phyloP scores from a whole-genome alignment of 2,797 vertebrate genomes.

The Hylomyscus alleni region DNA sequence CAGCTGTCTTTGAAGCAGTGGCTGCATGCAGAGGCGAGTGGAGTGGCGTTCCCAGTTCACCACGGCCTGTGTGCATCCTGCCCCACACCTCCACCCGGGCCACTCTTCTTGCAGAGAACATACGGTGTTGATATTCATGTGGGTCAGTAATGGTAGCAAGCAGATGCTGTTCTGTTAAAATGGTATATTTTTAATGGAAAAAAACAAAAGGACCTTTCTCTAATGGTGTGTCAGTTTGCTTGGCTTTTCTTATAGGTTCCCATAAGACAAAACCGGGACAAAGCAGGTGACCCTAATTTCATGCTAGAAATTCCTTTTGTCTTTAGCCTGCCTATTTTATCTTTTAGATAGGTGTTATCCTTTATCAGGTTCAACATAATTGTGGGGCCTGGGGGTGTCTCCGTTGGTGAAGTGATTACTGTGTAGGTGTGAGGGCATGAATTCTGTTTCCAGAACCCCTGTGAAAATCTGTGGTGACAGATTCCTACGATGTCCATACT shows the following conservation, averaged over 20 bases:
- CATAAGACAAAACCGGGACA: rapidly evolving
- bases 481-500: background rate
- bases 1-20: background rate
- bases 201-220: background rate
- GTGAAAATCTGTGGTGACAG: background rate
- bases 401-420: background rate
- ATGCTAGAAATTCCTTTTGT: background rate
- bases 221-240: background rate
- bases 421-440: background rate
- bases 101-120: background rate
- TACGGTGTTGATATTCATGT: background rate
- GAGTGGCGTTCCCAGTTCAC: background rate
- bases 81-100: background rate
- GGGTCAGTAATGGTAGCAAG: background rate
- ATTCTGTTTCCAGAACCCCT: background rate
- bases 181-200: background rate
- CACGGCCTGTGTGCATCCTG: background rate
- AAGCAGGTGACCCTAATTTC: background rate
- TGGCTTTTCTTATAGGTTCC: background rate
- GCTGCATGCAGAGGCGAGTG: background rate
- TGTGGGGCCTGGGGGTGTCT: rapidly evolving
- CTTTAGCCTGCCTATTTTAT: background rate
- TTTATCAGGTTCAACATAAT: rapidly evolving
- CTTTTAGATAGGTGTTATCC: background rate
- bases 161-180: background rate